Evolutionary conservation across 2,888 invertebrate genomes (phyloP), one percentile per base, ranked within the genome.

Genomic region (Xylophagus ater): DNA sequence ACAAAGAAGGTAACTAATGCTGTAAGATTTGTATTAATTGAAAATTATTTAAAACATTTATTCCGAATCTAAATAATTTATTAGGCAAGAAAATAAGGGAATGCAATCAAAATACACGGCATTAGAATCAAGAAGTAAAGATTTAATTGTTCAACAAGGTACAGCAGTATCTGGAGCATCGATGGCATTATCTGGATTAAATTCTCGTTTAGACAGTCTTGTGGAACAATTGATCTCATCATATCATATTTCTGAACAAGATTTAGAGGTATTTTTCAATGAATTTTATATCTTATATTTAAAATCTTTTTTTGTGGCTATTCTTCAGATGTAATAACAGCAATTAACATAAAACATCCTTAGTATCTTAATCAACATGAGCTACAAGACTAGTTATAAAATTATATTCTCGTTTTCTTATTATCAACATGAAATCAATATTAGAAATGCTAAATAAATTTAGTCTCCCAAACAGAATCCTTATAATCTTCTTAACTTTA

Each of bases 241-340:
- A 6, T 85, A 84, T 60, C 72, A 70, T 51, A 81, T 86, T 57
- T 82, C 85, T 6, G 72, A 73, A 45, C 78, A 79, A 56, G 81
- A 81, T 59, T 66, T 82, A 36, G 81, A 83, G 68, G 83, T 78
- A 57, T 53, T 48, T 48, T n/a, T n/a, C n/a, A n/a, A n/a, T n/a
- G n/a, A n/a, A n/a, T n/a, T n/a, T n/a, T n/a, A n/a, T n/a, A n/a
- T n/a, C n/a, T n/a, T n/a, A n/a, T n/a, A n/a, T n/a, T n/a, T n/a
- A n/a, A n/a, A n/a, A n/a, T n/a, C n/a, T n/a, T n/a, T n/a, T n/a
- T n/a, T n/a, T n/a, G n/a, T n/a, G n/a, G n/a, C n/a, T n/a, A n/a
- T n/a, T n/a, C n/a, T n/a, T n/a, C n/a, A n/a, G n/a, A n/a, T n/a
- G n/a, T n/a, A n/a, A n/a, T n/a, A n/a, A n/a, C n/a, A n/a, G n/a